Percentiles rank a stretch among this genome's conserved stretches.
These are phyloP conservation scores for Zaprionus kolodkinae DNA, from an alignment of 1,140 invertebrate species.

Conservation along the genomic window DNA sequence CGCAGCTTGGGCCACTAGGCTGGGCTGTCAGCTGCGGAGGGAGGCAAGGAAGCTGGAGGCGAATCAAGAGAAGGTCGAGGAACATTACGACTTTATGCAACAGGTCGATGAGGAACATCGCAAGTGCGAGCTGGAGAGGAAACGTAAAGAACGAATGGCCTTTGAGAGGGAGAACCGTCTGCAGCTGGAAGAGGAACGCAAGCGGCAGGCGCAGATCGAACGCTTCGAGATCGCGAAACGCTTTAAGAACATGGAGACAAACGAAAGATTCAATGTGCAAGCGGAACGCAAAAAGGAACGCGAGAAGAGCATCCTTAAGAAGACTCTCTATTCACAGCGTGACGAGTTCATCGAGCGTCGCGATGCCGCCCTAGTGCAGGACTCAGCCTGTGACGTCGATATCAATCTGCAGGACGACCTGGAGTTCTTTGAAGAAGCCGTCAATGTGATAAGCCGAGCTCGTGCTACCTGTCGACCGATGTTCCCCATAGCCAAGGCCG, in stretches of 20 bases:
- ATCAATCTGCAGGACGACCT: slow-evolving; percentile 52
- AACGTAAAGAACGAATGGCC: slow-evolving; percentile 38
- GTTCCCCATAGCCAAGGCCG: slow-evolving; percentile 52
- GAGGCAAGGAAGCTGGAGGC: slow-evolving; percentile 10
- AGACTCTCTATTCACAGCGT: slow-evolving; percentile 35
- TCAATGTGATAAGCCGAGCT: slow-evolving; percentile 38
- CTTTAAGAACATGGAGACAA: slow-evolving; percentile 53
- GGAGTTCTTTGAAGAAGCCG: slow-evolving; percentile 52
- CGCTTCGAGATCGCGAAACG: slow-evolving; percentile 55
- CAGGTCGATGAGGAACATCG: slow-evolving; percentile 44
- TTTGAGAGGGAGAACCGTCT: slow-evolving; percentile 37
- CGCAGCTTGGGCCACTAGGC: slow-evolving; percentile 12
- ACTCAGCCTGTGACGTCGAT: slow-evolving; percentile 48
- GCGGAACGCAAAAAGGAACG: slow-evolving; percentile 9
- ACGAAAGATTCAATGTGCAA: slow-evolving; percentile 28
- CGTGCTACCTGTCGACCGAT: slow-evolving; percentile 48
- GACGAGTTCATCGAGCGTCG: slow-evolving; percentile 51
- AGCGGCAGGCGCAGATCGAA: slow-evolving; percentile 31
- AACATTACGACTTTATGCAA: slow-evolving; percentile 19
- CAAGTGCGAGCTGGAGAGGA: slow-evolving; percentile 7
- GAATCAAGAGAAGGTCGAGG: not conserved
- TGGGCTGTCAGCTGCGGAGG: slow-evolving; percentile 6
- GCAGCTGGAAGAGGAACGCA: not conserved
- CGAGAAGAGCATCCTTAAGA: slow-evolving; percentile 21
- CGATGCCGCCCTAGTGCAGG: slow-evolving; percentile 33